Conservation (phyloP, 2,113 vertebrate genomes). For the Phylloscopus trochilus region DNA sequence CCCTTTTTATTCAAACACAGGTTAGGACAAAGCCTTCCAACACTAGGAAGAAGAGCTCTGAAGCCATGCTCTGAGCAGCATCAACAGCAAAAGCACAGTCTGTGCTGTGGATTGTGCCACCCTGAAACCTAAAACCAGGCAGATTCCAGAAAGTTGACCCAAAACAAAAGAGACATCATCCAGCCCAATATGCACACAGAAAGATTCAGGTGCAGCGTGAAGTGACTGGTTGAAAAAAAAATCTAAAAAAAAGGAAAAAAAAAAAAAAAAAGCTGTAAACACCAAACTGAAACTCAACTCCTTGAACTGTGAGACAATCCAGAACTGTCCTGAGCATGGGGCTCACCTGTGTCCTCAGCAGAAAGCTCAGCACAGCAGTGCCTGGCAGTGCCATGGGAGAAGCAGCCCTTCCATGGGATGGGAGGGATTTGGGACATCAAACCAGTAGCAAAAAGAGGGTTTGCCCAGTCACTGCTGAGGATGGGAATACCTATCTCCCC, state of each 20-base stretch:
- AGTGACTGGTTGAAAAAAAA: background rate
- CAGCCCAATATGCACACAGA: background rate
- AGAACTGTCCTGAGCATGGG: fast-evolving
- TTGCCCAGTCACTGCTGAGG: background rate
- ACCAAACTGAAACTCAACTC: background rate
- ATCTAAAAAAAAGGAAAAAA: background rate
- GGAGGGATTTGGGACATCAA: background rate
- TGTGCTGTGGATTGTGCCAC: background rate
- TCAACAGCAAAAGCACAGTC: background rate
- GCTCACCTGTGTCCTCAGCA: background rate
- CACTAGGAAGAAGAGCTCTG: background rate
- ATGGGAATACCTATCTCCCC: background rate
- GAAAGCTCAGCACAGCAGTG: background rate
- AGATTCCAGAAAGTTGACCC: background rate
- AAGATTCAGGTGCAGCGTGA: background rate
- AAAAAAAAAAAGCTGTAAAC: background rate
- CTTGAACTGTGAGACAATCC: background rate
- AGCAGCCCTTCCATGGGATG: background rate
- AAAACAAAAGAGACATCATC: background rate
- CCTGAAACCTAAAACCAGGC: background rate
- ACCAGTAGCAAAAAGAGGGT: background rate
- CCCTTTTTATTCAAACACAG: background rate
- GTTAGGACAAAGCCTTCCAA: background rate
- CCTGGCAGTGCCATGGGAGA: background rate
- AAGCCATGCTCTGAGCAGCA: background rate